Evolutionary conservation across 2,113 vertebrate species (phyloP).

Genomic region (Laticauda laticaudata): DNA sequence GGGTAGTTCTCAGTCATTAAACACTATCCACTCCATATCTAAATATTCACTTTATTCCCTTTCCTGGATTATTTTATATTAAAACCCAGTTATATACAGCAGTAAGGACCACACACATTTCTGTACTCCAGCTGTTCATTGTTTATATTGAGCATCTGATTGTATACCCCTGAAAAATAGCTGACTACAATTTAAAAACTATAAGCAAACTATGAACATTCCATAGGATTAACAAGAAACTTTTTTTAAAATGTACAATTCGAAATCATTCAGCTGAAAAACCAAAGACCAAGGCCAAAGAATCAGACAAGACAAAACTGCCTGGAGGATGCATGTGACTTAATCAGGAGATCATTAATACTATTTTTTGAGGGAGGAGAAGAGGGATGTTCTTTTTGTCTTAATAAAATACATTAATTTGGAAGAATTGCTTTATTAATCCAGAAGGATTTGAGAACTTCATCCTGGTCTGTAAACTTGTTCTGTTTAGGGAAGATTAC

Average conservation of each 20-base stretch:
- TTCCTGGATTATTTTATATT: background rate
- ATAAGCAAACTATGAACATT: conserved; percentile 26
- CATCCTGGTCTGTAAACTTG: background rate
- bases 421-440: background rate
- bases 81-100: conserved; percentile 37
- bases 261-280: background rate
- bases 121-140: conserved; percentile 32
- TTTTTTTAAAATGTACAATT: background rate
- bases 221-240: conserved; percentile 19
- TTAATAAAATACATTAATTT: background rate
- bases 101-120: conserved; percentile 54
- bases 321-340: background rate
- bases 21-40: background rate
- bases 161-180: conserved; percentile 1
- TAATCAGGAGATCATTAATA: background rate
- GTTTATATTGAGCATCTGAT: conserved; percentile 57
- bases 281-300: background rate
- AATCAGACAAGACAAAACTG: background rate
- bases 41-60: conserved; percentile 16
- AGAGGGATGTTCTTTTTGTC: background rate
- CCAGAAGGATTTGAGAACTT: background rate
- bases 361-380: background rate
- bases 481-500: background rate
- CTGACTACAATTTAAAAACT: conserved; percentile 14
- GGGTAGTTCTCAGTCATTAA: background rate